Evolutionary conservation across 2,888 invertebrate species (phyloP).

Genomic region (Meandrusa payeni): DNA sequence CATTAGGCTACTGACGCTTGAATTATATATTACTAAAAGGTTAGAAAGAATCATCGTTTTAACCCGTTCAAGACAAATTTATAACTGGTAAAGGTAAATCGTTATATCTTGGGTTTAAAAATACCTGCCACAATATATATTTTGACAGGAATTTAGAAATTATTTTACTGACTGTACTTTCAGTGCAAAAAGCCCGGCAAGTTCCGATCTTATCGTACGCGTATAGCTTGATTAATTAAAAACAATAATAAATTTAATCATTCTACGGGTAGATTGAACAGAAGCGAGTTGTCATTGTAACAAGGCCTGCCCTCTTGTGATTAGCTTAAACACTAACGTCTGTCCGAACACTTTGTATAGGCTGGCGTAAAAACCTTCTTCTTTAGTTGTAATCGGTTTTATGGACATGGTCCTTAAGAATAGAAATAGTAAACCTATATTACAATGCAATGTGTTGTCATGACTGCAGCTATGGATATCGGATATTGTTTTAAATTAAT

Average conservation of each 20-base stretch:
- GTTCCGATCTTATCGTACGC: slow-evolving; percentile 54
- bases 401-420: background rate
- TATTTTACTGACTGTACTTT: slow-evolving; percentile 45
- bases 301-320: background rate
- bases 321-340: background rate
- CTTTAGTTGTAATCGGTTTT: too few relatives aligned
- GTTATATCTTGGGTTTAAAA: too few relatives aligned
- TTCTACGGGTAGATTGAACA: slow-evolving; percentile 35
- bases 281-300: slow-evolving; percentile 9
- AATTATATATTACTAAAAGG: too few relatives aligned
- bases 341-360: background rate
- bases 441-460: slow-evolving; percentile 3
- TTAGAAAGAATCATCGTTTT: too few relatives aligned
- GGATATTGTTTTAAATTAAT: slow-evolving; percentile 10
- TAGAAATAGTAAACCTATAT: background rate
- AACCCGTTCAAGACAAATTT: too few relatives aligned
- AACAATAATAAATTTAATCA: slow-evolving; percentile 62
- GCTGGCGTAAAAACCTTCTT: too few relatives aligned
- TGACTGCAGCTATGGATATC: background rate
- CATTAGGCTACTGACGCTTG: too few relatives aligned
- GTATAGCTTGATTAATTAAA: slow-evolving; percentile 66
- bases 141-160: slow-evolving; percentile 4
- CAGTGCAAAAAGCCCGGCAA: slow-evolving; percentile 53
- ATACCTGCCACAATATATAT: too few relatives aligned
- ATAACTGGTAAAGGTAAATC: too few relatives aligned